These are phyloP conservation scores for Nasonia vitripennis DNA, from an alignment of 1,140 invertebrate species.

Conservation along the genomic window DNA sequence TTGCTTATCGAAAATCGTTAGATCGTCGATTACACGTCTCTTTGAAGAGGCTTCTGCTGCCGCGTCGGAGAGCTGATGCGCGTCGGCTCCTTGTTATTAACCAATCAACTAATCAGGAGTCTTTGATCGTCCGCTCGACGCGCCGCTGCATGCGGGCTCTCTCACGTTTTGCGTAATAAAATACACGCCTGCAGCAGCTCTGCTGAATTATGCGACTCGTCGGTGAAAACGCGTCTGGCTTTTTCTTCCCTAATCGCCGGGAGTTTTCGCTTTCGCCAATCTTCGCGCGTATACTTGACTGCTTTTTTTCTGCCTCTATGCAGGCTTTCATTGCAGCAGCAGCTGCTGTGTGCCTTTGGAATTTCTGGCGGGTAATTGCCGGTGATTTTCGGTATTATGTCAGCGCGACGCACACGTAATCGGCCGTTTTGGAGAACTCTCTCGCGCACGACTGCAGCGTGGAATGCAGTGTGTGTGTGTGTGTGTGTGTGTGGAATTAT, in stretches of 20 bases:
- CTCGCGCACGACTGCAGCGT: not conserved
- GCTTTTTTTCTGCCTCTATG: not conserved
- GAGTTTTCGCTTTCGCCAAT: not conserved
- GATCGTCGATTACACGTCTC: slow-evolving; percentile 27
- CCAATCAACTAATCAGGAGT: slow-evolving; percentile 60
- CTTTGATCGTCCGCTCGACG: slow-evolving; percentile 51
- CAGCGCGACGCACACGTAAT: not conserved
- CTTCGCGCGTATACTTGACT: not conserved
- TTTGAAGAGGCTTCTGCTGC: slow-evolving; percentile 34
- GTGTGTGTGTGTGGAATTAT: not conserved
- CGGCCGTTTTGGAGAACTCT: not conserved
- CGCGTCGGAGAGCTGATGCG: not conserved
- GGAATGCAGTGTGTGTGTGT: not conserved
- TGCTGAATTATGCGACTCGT: not conserved
- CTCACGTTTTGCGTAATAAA: slow-evolving; percentile 20
- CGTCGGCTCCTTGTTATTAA: slow-evolving; percentile 58
- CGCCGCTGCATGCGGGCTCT: slow-evolving; percentile 29
- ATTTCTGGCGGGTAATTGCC: not conserved
- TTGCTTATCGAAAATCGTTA: slow-evolving; percentile 52
- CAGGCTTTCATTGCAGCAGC: too few relatives aligned
- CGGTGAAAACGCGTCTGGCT: not conserved
- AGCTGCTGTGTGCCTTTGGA: not conserved
- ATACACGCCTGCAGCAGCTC: not conserved
- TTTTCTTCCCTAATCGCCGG: not conserved
- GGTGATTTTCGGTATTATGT: slow-evolving; percentile 1